Conservation (phyloP, 2,797 vertebrate species). For the Neopelma chrysocephalum region DNA sequence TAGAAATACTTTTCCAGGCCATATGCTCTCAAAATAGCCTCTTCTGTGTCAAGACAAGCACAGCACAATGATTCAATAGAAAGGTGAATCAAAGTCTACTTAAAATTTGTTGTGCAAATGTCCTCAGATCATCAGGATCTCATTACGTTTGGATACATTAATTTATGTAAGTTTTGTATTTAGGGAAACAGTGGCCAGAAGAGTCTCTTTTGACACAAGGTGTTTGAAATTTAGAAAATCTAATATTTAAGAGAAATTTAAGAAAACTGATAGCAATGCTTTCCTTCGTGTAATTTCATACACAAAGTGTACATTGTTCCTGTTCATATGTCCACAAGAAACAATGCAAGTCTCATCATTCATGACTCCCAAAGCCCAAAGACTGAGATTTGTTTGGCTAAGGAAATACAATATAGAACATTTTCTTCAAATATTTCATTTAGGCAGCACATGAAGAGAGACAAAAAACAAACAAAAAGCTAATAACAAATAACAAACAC, state of each 20-base stretch:
- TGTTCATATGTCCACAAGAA: not conserved
- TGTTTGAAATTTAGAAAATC: not conserved
- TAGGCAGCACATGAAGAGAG: not conserved
- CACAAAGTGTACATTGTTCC: not conserved
- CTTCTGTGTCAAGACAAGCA: not conserved
- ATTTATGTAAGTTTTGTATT: not conserved
- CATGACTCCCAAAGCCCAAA: not conserved
- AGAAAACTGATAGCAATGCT: rapidly evolving
- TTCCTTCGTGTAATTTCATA: not conserved
- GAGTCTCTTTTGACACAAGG: not conserved
- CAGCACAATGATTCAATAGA: not conserved
- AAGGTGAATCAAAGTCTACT: not conserved
- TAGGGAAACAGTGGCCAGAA: not conserved
- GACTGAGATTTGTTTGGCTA: not conserved
- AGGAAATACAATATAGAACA: not conserved
- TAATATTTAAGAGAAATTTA: not conserved
- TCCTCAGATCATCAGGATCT: not conserved
- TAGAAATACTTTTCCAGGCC: slow-evolving; percentile 23
- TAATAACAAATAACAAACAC: not conserved
- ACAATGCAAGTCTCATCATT: not conserved
- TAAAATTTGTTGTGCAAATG: not conserved
- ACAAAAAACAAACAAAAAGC: not conserved
- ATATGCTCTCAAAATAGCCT: slow-evolving; percentile 24
- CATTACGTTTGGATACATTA: not conserved
- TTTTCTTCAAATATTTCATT: not conserved